Conservation (phyloP, 2,888 invertebrate genomes). For the Cataglyphis livida region DNA sequence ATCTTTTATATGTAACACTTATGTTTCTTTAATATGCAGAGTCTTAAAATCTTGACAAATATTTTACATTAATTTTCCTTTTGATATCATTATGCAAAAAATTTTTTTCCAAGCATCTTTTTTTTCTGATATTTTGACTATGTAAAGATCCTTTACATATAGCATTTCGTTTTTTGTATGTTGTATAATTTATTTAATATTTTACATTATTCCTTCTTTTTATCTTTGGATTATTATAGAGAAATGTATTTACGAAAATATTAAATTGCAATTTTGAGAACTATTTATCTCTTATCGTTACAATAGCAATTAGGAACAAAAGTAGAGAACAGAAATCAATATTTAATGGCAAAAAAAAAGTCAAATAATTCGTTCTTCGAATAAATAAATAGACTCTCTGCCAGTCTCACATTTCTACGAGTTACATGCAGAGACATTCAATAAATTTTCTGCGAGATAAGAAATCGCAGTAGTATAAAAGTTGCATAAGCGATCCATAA, state of each 20-base stretch:
- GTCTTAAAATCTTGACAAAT: background rate
- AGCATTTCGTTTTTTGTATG: background rate
- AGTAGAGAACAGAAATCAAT: background rate
- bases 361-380: background rate
- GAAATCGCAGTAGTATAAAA: background rate
- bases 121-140: background rate
- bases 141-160: background rate
- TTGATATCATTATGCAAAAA: background rate
- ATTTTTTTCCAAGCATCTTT: background rate
- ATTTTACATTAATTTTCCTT: background rate
- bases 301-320: background rate
- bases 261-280: background rate
- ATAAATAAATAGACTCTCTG: background rate
- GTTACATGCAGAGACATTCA: background rate
- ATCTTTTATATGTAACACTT: background rate
- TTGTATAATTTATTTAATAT: background rate
- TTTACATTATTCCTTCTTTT: background rate
- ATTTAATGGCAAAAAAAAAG: background rate
- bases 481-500: background rate
- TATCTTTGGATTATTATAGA: background rate
- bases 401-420: background rate
- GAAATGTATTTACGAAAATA: conserved; percentile 4
- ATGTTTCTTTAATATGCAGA: background rate
- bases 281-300: background rate
- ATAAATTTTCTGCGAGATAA: conserved; percentile 4